These are phyloP conservation scores for Tenrec ecaudatus DNA, from an alignment of 2,113 vertebrate genomes.

Conservation along the genomic window DNA sequence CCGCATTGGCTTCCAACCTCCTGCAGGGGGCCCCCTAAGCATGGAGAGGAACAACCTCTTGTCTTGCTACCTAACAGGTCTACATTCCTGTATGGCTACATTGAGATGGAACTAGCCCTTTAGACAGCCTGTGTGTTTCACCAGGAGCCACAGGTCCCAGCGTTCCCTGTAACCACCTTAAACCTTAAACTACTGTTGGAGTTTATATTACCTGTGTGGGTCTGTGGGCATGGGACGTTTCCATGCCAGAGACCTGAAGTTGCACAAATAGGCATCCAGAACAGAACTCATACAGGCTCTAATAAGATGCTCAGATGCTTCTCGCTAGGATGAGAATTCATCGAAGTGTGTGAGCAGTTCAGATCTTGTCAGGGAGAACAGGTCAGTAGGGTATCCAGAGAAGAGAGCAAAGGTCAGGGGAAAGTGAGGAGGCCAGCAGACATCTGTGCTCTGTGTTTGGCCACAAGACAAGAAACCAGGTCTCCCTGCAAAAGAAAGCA, in stretches of 20 bases:
- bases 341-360: neutral
- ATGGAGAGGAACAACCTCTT: too few species aligned
- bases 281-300: neutral
- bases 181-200: accelerated
- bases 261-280: neutral
- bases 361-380: neutral
- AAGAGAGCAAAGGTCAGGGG: neutral
- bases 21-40: too few species aligned
- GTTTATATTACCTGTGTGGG: accelerated
- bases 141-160: neutral
- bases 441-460: neutral
- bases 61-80: neutral
- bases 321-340: neutral
- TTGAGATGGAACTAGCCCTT: neutral
- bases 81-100: neutral
- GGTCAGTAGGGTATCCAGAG: neutral
- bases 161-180: too few species aligned
- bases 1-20: too few species aligned
- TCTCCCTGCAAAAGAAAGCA: neutral
- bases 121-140: neutral
- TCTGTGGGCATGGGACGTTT: neutral
- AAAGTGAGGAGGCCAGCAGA: neutral
- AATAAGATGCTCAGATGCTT: neutral
- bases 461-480: neutral
- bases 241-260: neutral